Evolutionary conservation across 23 tunicate genomes (phyloP), one percentile per base, ranked within the genome.

Genomic region (Aplidium turbinatum): DNA sequence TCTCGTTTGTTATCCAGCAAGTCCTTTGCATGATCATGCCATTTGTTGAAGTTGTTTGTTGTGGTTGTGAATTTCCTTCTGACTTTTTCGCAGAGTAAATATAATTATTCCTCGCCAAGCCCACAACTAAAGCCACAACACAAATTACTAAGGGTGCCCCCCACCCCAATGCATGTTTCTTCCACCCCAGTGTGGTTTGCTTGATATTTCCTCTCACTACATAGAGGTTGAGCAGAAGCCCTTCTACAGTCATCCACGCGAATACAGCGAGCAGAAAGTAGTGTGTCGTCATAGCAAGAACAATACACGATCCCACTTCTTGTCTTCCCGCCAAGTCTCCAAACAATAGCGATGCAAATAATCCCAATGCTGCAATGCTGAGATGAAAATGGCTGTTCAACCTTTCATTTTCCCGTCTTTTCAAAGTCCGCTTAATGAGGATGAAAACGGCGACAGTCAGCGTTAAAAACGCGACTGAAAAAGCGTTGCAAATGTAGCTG

Each of bases 191-290:
- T 0, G 84, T 67, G 25, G 22, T 32, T 33, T 66, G 66, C 5
- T 33, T 33, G 1, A 78, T 50, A 23, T 78, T 78, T 18, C 84
- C 75, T 22, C 35, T 34, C 35, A 78, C 46, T 3, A 78, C 65
- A 38, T 64, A 78, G 2, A 78, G 62, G 35, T 78, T 28, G 1
- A 78, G 66, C 26, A 61, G 19, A 29, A 40, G 22, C 22, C 84
- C 84, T 78, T 78, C 84, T 1, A 78, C 75, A 9, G 53, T 61
- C 75, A 78, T 66, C 84, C 84, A 78, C 5, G 75, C 36, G 35
- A 78, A 78, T 0, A 54, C 23, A 11, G 84, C 64, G 19, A 78
- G 40, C 2, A 61, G 34, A 51, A 78, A 78, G 42, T 26, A 78
- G 23, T 78, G 84, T 2, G 63, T 48, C 4, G 47, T 2, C 24